Evolutionary conservation across 2,113 vertebrate genomes (phyloP).

Genomic region (Embiotoca jacksoni): DNA sequence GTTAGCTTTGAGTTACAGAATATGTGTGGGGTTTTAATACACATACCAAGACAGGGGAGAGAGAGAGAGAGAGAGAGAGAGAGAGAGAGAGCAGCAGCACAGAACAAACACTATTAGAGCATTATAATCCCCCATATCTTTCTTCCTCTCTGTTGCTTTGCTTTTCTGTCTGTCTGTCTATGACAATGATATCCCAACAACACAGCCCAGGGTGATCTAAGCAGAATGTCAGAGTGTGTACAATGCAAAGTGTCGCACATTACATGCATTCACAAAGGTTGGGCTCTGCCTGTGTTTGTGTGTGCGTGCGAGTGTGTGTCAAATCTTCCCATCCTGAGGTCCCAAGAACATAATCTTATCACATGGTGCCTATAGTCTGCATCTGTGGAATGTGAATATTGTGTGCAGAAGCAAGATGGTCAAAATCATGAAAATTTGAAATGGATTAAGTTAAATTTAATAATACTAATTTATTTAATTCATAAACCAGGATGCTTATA

Average conservation of each 20-base stretch:
- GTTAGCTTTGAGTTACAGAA: slow-evolving; percentile 4
- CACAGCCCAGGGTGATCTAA: slow-evolving; percentile 42
- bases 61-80: too few species aligned
- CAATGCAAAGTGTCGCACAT: slow-evolving; percentile 48
- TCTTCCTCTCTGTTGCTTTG: slow-evolving; percentile 50
- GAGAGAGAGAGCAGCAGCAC: slow-evolving; percentile 1
- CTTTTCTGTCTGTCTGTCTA: slow-evolving; percentile 56
- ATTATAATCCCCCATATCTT: slow-evolving; percentile 46
- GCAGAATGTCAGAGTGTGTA: slow-evolving; percentile 42
- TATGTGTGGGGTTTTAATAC: neutral
- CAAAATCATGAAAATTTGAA: neutral
- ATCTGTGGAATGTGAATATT: neutral
- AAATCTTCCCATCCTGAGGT: neutral
- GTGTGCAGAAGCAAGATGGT: neutral
- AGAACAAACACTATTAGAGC: slow-evolving; percentile 60
- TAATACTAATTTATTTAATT: too few species aligned
- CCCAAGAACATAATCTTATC: neutral
- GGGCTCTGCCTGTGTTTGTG: neutral
- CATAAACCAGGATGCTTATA: too few species aligned
- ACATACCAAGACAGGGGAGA: neutral
- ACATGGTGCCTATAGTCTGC: too few species aligned
- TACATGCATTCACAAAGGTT: slow-evolving; percentile 19
- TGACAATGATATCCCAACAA: slow-evolving; percentile 52
- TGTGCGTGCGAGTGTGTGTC: neutral
- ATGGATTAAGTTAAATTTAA: too few species aligned